phyloP scores from a whole-genome alignment of 1,140 invertebrate genomes.

The Lordiphosa mommai region DNA sequence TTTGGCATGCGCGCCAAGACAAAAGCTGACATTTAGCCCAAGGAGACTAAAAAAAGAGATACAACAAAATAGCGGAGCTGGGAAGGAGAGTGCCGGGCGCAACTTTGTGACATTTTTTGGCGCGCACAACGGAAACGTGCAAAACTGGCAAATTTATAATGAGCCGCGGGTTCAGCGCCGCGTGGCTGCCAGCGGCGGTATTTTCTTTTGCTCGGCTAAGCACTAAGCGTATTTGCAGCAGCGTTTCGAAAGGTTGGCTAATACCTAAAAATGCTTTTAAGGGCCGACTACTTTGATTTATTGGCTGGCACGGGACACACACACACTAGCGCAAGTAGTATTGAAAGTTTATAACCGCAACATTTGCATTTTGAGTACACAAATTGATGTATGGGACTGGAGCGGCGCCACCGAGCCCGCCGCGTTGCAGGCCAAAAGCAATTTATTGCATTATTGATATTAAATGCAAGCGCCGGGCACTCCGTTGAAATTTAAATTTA shows the following conservation, averaged over 20 bases:
- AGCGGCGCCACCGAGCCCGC: constrained; percentile 2
- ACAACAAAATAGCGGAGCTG: constrained; percentile 26
- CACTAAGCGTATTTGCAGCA: constrained; percentile 73
- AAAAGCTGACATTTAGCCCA: constrained; percentile 77
- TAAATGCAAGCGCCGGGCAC: constrained; percentile 34
- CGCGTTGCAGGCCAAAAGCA: constrained; percentile 4
- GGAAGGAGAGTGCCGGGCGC: constrained; percentile 15
- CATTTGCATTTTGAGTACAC: constrained; percentile 61
- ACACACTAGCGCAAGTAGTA: constrained; percentile 7
- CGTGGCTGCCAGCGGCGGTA: constrained; percentile 58
- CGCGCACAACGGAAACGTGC: constrained; percentile 72
- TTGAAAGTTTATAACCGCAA: constrained; percentile 37
- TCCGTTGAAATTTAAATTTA: constrained; percentile 46
- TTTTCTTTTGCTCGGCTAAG: constrained; percentile 64
- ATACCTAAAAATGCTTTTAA: constrained; percentile 74
- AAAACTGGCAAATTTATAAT: constrained; percentile 78
- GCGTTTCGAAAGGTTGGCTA: no score
- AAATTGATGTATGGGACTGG: constrained; percentile 61
- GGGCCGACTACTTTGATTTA: constrained; percentile 69
- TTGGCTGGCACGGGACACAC: constrained; percentile 38
- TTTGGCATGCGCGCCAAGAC: constrained; percentile 72
- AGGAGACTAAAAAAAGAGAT: constrained; percentile 52
- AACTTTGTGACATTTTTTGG: constrained; percentile 77
- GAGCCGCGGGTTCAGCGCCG: constrained; percentile 59
- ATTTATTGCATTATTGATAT: constrained; percentile 72